These are phyloP conservation scores for Leptodactylus fallax DNA, from an alignment of 2,797 vertebrate genomes.

Conservation along the genomic window DNA sequence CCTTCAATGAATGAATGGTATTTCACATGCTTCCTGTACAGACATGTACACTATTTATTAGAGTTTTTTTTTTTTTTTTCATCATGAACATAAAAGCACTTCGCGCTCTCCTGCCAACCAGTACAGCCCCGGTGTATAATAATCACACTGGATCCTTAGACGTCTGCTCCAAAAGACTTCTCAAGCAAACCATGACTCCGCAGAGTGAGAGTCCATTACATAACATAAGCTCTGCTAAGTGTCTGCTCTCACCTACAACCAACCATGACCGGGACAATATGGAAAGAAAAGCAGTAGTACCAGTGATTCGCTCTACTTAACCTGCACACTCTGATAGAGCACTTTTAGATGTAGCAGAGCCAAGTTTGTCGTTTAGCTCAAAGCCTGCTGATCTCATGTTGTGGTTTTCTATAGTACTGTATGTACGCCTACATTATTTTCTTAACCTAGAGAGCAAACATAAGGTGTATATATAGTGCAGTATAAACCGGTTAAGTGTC, in stretches of 20 bases:
- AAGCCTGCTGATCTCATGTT: background rate
- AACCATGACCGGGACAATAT: background rate
- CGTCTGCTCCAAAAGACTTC: background rate
- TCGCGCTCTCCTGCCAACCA: background rate
- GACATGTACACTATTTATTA: background rate
- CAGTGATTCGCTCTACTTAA: background rate
- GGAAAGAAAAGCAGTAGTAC: background rate
- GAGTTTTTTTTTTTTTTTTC: background rate
- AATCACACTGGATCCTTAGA: background rate
- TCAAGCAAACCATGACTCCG: constrained; percentile 7
- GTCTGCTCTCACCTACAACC: background rate
- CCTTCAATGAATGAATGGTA: constrained; percentile 17
- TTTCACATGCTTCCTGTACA: background rate
- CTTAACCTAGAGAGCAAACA: background rate
- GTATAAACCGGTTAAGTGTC: background rate
- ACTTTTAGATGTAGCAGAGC: background rate
- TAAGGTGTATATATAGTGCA: background rate
- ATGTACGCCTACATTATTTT: background rate
- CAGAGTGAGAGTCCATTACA: background rate
- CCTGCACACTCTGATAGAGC: too few relatives aligned
- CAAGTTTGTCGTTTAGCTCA: background rate
- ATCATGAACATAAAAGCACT: background rate
- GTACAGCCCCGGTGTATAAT: background rate
- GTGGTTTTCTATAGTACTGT: background rate
- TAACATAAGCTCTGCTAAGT: background rate